Evolutionary conservation across 2,797 vertebrate species (phyloP), one percentile per base, ranked within the genome.

Genomic region (Macropus fuliginosus): DNA sequence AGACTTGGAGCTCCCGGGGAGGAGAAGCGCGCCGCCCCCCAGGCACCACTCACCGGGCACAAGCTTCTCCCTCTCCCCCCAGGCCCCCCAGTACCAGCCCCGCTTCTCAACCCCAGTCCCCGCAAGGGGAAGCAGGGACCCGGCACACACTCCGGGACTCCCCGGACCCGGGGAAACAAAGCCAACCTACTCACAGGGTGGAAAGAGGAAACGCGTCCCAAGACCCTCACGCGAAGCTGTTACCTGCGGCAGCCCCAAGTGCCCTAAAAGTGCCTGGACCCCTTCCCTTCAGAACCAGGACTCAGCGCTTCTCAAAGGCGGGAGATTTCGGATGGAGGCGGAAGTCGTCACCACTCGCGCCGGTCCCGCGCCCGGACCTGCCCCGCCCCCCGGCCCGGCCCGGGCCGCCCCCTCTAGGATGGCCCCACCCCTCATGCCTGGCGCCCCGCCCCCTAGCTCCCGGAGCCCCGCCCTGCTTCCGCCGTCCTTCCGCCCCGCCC

Each of bases 301-400:
- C 0, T 6, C 21, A 66, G 16, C 46, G 1, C 56, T 3, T 27
- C 34, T 1, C 21, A 0, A 55, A 95, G 97, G 98, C 98, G 98
- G 97, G 98, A 98, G 95, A 96, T 74, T 97, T 96, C 93, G 4
- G 92, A 91, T 5, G 9, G 50, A 5, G 5, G 54, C 50, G 97
- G 98, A 98, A 97, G 91, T 96, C 94, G 97, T 97, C 96, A 52
- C 29, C 9, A 14, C 29, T 0, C 0, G 1, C 1, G 0, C 29
- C 6, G 6, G 54, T 4, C 55, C 91, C 95, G 54, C 92, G 94
- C 95, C 27, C 5, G 10, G 18, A 0, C 3, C 2, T 46, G 0
- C 92, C 91, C 16, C 81, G 74, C 81, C 56, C 2, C 55, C 16
- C 4, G 12, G 11, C 27, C 12, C 0, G 0, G 46, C 11, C 0